Evolutionary conservation across 1,140 invertebrate species (phyloP), one percentile per base, ranked within the genome.

Genomic region (Physella acuta): DNA sequence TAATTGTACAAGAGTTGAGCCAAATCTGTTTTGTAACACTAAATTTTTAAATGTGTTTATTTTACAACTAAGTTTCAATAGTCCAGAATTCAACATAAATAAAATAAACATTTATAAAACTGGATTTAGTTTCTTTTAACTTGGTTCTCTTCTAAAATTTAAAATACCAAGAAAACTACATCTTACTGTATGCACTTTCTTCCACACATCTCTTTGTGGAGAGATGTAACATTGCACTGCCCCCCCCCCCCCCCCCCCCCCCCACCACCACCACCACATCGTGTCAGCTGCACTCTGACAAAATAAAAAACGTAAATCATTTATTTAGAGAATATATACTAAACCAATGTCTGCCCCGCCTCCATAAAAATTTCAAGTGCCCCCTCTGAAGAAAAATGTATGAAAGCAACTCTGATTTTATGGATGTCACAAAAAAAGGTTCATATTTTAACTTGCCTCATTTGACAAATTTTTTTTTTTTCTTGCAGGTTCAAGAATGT

Each of bases 401-500:
- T 11, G 20, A 44, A 8, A 44, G 8, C 39, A 44, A 8, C 8
- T 44, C 8, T 20, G 20, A 44, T 44, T 44, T 44, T 44, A n/a
- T n/a, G n/a, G n/a, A n/a, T n/a, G n/a, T n/a, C n/a, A n/a, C n/a
- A n/a, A n/a, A n/a, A n/a, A n/a, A n/a, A n/a, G n/a, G n/a, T n/a
- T n/a, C n/a, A n/a, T n/a, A n/a, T n/a, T n/a, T n/a, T n/a, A n/a
- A n/a, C n/a, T n/a, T n/a, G n/a, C n/a, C n/a, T n/a, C n/a, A n/a
- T 44, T 44, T 44, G 20, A 24, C 3, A 30, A 60, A 65, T 74
- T 70, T 56, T 55, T 68, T 30, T 24, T 62, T 65, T 49, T 63
- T 31, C 33, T 73, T 68, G 53, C 74, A 80, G 79, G 52, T 80
- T 80, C 60, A 78, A 80, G 73, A 79, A 79, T 63, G 58, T 80